These are phyloP conservation scores for Heliconius ethilla DNA, from an alignment of 2,888 invertebrate species.

Conservation along the genomic window DNA sequence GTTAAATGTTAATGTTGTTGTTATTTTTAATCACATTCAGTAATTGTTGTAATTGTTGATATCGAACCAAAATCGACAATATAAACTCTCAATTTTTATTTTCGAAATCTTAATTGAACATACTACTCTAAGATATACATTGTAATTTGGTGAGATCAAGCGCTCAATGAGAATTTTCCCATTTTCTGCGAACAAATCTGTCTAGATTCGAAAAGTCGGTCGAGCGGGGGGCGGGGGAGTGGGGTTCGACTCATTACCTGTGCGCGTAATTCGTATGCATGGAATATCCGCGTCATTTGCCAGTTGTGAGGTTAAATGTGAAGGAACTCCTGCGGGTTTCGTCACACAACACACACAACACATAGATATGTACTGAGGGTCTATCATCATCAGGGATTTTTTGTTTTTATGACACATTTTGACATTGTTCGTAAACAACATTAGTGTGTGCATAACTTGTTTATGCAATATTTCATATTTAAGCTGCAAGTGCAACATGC, in stretches of 20 bases:
- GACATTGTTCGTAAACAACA: too few relatives aligned
- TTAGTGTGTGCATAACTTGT: too few relatives aligned
- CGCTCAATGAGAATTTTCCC: slow-evolving; percentile 16
- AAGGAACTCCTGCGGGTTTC: background rate
- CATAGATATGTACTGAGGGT: background rate
- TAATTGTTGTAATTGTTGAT: too few relatives aligned
- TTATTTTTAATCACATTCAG: too few relatives aligned
- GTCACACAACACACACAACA: background rate
- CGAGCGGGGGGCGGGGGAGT: background rate
- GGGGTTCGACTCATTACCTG: slow-evolving; percentile 23
- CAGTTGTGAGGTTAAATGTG: slow-evolving; percentile 54
- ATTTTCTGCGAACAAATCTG: slow-evolving; percentile 22
- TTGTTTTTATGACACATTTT: too few relatives aligned
- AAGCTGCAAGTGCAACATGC: too few relatives aligned
- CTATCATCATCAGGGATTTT: too few relatives aligned
- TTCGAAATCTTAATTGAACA: too few relatives aligned
- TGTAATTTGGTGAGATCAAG: slow-evolving; percentile 1
- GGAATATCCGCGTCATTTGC: slow-evolving; percentile 66
- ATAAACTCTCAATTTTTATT: too few relatives aligned
- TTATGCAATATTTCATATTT: too few relatives aligned
- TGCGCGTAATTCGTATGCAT: slow-evolving; percentile 67
- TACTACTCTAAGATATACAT: background rate
- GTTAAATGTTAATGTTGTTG: too few relatives aligned
- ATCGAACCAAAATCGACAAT: too few relatives aligned
- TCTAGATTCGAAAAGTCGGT: slow-evolving; percentile 19